A percentile compares a stretch with the other conserved stretches of the same genome.
These are phyloP conservation scores for Mionectes macconnelli DNA, from an alignment of 2,113 vertebrate genomes.

Conservation along the genomic window DNA sequence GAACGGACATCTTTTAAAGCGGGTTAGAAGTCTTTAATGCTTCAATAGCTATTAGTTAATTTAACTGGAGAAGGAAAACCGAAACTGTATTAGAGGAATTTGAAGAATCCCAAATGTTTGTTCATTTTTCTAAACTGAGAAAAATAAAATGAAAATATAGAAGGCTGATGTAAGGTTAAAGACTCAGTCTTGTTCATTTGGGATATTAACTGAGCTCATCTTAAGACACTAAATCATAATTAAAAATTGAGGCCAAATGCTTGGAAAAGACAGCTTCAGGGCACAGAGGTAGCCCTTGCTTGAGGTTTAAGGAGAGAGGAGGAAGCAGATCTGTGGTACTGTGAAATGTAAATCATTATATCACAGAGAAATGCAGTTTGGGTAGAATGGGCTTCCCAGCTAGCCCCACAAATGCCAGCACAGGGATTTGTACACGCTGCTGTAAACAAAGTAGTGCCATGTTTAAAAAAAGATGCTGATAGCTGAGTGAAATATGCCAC, in stretches of 20 bases:
- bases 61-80: neutral
- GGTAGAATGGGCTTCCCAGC: neutral
- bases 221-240: neutral
- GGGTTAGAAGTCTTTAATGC: neutral
- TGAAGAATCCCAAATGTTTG: neutral
- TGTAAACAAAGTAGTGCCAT: neutral
- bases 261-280: neutral
- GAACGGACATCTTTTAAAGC: neutral
- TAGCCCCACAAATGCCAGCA: neutral
- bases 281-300: neutral
- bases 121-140: neutral
- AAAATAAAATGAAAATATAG: neutral
- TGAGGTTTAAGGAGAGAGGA: neutral
- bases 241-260: neutral
- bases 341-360: neutral
- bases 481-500: neutral
- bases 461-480: neutral
- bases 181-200: neutral
- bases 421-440: neutral
- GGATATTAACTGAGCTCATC: neutral
- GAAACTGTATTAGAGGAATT: neutral
- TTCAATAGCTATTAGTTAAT: neutral
- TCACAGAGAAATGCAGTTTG: neutral
- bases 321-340: neutral
- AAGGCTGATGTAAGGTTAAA: neutral